Percentiles rank a stretch among this genome's conserved stretches.
These are phyloP conservation scores for Harpegnathos saltator DNA, from an alignment of 1,140 invertebrate genomes.

Conservation along the genomic window DNA sequence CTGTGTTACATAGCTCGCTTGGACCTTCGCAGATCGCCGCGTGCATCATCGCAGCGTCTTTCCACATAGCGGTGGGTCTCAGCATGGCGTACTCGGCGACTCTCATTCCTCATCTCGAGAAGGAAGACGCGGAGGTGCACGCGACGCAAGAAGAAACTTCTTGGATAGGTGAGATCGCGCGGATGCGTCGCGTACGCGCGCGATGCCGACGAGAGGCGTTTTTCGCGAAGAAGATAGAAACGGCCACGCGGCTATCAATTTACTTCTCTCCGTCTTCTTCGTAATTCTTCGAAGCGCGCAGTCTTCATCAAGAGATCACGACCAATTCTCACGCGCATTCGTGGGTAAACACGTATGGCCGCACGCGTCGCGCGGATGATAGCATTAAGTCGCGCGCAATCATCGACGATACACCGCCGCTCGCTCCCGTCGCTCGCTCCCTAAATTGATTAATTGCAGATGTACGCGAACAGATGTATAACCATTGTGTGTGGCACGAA, in stretches of 20 bases:
- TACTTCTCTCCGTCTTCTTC: too few relatives aligned
- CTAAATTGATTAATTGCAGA: background rate
- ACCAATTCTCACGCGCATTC: too few relatives aligned
- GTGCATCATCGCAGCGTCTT: slow-evolving; percentile 86
- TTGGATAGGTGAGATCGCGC: slow-evolving; percentile 84
- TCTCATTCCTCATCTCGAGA: slow-evolving; percentile 86
- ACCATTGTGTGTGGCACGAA: slow-evolving; percentile 21
- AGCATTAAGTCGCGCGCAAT: too few relatives aligned
- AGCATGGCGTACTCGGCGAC: slow-evolving; percentile 87
- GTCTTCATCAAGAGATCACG: background rate
- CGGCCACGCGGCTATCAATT: too few relatives aligned
- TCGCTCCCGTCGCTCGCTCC: too few relatives aligned
- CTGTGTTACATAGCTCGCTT: background rate
- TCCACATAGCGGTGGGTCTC: slow-evolving; percentile 87
- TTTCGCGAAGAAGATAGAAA: too few relatives aligned
- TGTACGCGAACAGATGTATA: background rate
- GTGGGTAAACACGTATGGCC: too few relatives aligned
- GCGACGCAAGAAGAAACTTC: slow-evolving; percentile 84
- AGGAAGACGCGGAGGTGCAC: slow-evolving; percentile 78
- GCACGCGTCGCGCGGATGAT: too few relatives aligned
- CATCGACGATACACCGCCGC: too few relatives aligned
- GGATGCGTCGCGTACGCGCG: background rate
- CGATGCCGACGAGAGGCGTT: background rate
- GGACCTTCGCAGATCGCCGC: slow-evolving; percentile 83
- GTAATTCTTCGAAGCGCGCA: too few relatives aligned